Conservation (phyloP, 2,888 invertebrate genomes). For the Drosophila koepferae region DNA sequence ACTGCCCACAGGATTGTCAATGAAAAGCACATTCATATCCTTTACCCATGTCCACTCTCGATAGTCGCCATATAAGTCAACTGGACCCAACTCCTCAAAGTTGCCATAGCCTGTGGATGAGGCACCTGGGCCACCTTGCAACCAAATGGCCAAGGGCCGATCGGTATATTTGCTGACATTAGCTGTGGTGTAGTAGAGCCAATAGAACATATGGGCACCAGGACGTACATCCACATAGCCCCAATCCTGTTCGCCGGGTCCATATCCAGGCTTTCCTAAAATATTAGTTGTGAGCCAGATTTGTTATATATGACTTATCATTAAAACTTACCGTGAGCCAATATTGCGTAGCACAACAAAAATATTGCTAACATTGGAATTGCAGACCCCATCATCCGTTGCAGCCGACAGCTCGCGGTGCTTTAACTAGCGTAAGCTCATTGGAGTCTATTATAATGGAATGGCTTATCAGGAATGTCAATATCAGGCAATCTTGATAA, state of each 20-base stretch:
- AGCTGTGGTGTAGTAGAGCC: conserved; percentile 92
- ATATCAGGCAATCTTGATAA: conserved; percentile 7
- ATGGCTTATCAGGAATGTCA: conserved; percentile 40
- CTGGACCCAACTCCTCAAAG: conserved; percentile 92
- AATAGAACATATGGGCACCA: conserved; percentile 94
- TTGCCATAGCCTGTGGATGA: conserved; percentile 93
- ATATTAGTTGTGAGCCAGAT: conserved; percentile 64
- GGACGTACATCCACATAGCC: conserved; percentile 90
- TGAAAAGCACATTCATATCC: conserved; percentile 92
- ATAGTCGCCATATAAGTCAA: conserved; percentile 88
- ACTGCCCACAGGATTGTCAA: conserved; percentile 96
- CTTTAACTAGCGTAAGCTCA: conserved; percentile 8
- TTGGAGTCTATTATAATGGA: conserved; percentile 43
- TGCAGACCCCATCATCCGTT: conserved; percentile 31
- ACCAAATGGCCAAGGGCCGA: conserved; percentile 92
- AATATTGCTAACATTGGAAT: conserved; percentile 33
- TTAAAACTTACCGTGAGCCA: conserved; percentile 35
- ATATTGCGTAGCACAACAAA: conserved; percentile 38
- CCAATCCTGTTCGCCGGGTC: conserved; percentile 90
- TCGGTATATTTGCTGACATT: conserved; percentile 87
- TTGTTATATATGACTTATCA: background rate
- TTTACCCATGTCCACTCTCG: conserved; percentile 91
- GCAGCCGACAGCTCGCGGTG: conserved; percentile 6
- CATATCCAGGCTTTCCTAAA: conserved; percentile 85
- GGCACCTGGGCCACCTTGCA: conserved; percentile 94